Base-by-base conservation (phyloP, 2,797 vertebrate genomes). In the Rachycentron canadum region DNA sequence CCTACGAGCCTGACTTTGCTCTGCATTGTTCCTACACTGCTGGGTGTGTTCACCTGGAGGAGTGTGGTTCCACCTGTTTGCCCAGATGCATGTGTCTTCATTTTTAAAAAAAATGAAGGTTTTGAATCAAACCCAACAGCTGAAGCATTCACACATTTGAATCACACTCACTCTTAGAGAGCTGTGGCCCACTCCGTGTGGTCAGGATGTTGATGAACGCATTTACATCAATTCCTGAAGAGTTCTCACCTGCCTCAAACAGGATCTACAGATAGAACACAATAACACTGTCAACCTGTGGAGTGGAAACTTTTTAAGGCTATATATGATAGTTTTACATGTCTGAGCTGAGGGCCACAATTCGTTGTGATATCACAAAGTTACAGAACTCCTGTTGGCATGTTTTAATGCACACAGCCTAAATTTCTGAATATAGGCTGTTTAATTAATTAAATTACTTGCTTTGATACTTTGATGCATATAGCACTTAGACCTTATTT, bases 161-260 rank as follows among this genome's bases (percentile, higher is more conserved):
- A 13, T 17, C 13, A 21, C 13, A 79, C 91, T 89, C 88, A 98
- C 97, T 96, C 83, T 86, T 95, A n/a, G 93, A 92, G 75, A 99
- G 96, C 84, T 99, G 97, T 0, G 82, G 30, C 1, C 63, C 76
- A 53, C 93, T 96, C 75, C 96, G 95, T 23, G 73, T 53, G 11
- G 96, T 96, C 69, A 99, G 94, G 87, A 99, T 78, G 23, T 91
- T 89, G 34, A 85, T 84, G 87, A 98, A 96, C 14, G 92, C 79
- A 0, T 91, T 67, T 6, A 93, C 26, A 14, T 97, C 89, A 0
- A 93, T 92, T 21, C 95, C 95, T 26, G 93, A 82, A 23, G 16
- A 83, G 30, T 93, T 92, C 78, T 98, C 96, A 52, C 96, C 96
- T n/a, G 97, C 95, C 67, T 97, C 97, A 67, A 96, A 97, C 32